These are phyloP conservation scores for Metallyticus violacea DNA, from an alignment of 2,888 invertebrate genomes.

Conservation along the genomic window DNA sequence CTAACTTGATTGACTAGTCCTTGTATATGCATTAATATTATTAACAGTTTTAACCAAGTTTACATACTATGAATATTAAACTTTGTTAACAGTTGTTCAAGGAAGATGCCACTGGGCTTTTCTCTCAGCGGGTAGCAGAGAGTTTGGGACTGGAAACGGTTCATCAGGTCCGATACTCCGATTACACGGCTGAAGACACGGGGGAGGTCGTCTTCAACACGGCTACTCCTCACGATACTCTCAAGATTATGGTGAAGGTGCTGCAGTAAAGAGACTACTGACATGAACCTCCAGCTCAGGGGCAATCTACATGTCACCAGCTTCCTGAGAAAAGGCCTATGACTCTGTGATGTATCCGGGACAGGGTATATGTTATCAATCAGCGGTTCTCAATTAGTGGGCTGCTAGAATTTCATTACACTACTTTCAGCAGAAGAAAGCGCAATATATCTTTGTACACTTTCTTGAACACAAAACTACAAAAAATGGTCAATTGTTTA, in stretches of 20 bases:
- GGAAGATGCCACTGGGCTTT: conserved; percentile 77
- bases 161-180: conserved; percentile 65
- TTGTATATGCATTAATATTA: too few relatives aligned
- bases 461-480: too few relatives aligned
- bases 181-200: conserved; percentile 58
- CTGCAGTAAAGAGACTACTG: conserved; percentile 31
- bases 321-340: not conserved
- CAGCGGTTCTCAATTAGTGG: not conserved
- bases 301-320: not conserved
- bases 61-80: too few relatives aligned
- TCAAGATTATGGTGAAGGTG: conserved; percentile 62
- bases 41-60: too few relatives aligned
- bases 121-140: conserved; percentile 71
- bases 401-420: too few relatives aligned
- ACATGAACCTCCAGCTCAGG: not conserved
- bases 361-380: not conserved
- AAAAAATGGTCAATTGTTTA: too few relatives aligned
- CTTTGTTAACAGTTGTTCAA: conserved; percentile 70
- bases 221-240: conserved; percentile 67
- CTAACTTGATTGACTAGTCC: too few relatives aligned
- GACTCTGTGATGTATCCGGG: not conserved
- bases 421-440: too few relatives aligned
- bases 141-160: conserved; percentile 64
- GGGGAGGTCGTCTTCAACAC: conserved; percentile 61
- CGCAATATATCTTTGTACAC: too few relatives aligned